Base-by-base conservation (phyloP, 2,888 invertebrate genomes). In the Lottia scabra region DNA sequence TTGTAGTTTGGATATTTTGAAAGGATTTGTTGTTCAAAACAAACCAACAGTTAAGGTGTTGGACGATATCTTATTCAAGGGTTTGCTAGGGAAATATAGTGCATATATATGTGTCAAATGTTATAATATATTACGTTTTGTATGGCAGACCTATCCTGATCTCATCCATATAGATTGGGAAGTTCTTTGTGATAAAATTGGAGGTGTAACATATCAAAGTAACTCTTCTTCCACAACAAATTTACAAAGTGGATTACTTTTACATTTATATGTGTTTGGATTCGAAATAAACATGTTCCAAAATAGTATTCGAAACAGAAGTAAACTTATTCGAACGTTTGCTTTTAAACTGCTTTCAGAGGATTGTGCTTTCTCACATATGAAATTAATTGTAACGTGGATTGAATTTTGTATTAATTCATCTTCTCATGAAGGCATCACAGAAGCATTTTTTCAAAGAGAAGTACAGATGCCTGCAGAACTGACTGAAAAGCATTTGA, bases 261-360 rank as follows among this genome's bases (percentile, higher is more conserved):
- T 56, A 23, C 56, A 56, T 23, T 19, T 56, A 12, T 56, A 56
- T 56, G 56, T 56, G 19, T 56, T 56, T 56, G 56, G 56, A 19
- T 56, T 56, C 2, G 56, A 56, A 56, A 23, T 56, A 12, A 56
- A 56, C 56, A 23, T 56, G 8, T 56, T 23, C 13, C 19, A 56
- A 23, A 56, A 56, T 23, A 56, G 56, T 23, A 23, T 56, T 10
- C 12, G 23, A 13, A 56, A 56, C 10, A 19, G 56, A 23, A 23
- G 23, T 56, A 56, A 56, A 13, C 23, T 56, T 19, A 23, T 56
- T 10, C 19, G 69, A 30, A 72, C 77, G 15, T 45, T 71, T 15
- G 80, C 78, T 26, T 81, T 77, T 69, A 74, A 72, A 46, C 67
- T 72, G 27, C 75, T 83, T 5, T 80, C 82, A 0, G 73, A 76